These are phyloP conservation scores for Eriosoma lanigerum DNA, from an alignment of 1,140 invertebrate species.

Conservation along the genomic window DNA sequence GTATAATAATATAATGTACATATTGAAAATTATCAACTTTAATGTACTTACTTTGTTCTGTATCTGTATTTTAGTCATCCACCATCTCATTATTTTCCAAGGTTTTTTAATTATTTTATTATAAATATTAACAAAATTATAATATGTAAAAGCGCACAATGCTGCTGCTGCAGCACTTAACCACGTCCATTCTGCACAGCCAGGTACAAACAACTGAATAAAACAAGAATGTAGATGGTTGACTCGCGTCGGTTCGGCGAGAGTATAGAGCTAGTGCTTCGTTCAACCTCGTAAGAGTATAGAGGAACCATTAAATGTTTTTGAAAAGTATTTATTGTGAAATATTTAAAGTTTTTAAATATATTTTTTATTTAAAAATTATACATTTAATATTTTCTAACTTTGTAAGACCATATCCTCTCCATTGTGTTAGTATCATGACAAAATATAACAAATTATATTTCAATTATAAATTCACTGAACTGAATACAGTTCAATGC, in stretches of 20 bases:
- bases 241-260: neutral
- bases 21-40: neutral
- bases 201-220: neutral
- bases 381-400: no score
- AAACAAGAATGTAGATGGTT: conserved; percentile 14
- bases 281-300: neutral
- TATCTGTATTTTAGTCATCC: neutral
- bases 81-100: neutral
- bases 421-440: no score
- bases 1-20: no score
- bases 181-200: neutral
- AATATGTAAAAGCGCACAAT: neutral
- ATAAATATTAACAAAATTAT: neutral
- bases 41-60: neutral
- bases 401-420: no score
- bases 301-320: neutral
- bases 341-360: no score
- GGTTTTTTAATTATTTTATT: neutral
- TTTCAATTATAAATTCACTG: no score
- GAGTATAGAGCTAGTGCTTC: neutral
- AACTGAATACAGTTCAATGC: no score
- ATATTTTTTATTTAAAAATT: no score
- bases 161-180: neutral
- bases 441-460: no score
- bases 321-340: no score